Evolutionary conservation across 2,113 vertebrate genomes (phyloP).

Genomic region (Indicator maculatus): DNA sequence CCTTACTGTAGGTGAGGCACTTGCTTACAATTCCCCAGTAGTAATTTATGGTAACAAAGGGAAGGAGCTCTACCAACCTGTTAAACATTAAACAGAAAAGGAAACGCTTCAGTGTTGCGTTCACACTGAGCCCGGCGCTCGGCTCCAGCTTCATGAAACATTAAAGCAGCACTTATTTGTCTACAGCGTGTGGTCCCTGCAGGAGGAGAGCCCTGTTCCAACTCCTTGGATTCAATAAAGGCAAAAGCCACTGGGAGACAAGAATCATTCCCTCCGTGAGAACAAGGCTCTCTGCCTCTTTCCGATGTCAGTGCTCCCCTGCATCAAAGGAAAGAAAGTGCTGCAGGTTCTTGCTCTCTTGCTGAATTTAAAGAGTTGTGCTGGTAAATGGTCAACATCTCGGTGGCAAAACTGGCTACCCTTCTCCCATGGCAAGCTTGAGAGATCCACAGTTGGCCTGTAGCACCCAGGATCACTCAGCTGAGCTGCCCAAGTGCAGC

Average conservation of each 20-base stretch:
- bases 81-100: constrained; percentile 52
- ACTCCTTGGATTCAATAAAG: background rate
- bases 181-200: background rate
- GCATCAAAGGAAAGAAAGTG: background rate
- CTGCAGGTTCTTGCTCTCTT: background rate
- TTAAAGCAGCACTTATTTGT: constrained; percentile 12
- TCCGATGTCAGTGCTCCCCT: background rate
- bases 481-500: background rate
- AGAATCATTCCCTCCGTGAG: background rate
- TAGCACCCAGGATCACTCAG: background rate
- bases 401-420: background rate
- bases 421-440: background rate
- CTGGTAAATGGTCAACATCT: background rate
- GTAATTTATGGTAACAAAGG: constrained; percentile 77
- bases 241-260: background rate
- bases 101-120: constrained; percentile 16
- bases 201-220: background rate
- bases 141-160: constrained; percentile 25
- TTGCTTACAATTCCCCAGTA: constrained; percentile 81
- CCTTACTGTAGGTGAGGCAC: constrained; percentile 83
- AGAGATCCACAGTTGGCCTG: background rate
- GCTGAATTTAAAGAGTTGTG: background rate
- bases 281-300: background rate
- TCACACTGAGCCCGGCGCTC: background rate
- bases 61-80: constrained; percentile 82